Percentiles rank a stretch among this genome's conserved stretches.
Conservation (phyloP, 2,888 invertebrate genomes). For the Caenorhabditis sulstoni region DNA sequence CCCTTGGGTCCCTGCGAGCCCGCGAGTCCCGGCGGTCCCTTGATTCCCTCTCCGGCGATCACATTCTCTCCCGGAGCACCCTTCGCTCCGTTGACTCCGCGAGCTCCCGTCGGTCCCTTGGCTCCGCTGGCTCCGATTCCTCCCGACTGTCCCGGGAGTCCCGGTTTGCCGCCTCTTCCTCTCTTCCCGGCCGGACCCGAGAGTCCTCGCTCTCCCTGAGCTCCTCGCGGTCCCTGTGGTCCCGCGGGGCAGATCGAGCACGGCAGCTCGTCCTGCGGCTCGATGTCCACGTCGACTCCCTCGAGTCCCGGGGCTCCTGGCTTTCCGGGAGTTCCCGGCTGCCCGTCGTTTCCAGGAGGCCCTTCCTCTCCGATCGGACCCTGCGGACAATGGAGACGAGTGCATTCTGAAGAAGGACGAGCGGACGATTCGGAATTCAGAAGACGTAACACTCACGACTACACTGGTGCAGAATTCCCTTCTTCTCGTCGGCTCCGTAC, state of each 20-base stretch:
- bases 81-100: conserved; percentile 63
- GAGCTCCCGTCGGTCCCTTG: conserved; percentile 60
- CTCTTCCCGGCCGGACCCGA: conserved; percentile 49
- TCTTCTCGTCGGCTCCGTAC: conserved; percentile 46
- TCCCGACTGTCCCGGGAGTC: conserved; percentile 64
- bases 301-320: conserved; percentile 66
- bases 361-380: conserved; percentile 73
- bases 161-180: conserved; percentile 66
- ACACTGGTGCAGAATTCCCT: conserved; percentile 67
- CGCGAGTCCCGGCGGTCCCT: conserved; percentile 70
- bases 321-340: conserved; percentile 73
- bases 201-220: conserved; percentile 71
- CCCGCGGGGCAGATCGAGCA: conserved; percentile 75
- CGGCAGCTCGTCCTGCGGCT: conserved; percentile 68
- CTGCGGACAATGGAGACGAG: conserved; percentile 70
- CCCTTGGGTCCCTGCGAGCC: conserved; percentile 72
- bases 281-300: conserved; percentile 66
- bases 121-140: conserved; percentile 61
- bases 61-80: conserved; percentile 69
- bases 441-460: conserved; percentile 58
- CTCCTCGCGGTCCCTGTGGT: conserved; percentile 68
- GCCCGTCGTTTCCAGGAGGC: conserved; percentile 71
- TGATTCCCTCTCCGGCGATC: conserved; percentile 73
- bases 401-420: conserved; percentile 65
- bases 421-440: not conserved